Evolutionary conservation across 2,113 vertebrate species (phyloP).

Genomic region (Candoia aspera): DNA sequence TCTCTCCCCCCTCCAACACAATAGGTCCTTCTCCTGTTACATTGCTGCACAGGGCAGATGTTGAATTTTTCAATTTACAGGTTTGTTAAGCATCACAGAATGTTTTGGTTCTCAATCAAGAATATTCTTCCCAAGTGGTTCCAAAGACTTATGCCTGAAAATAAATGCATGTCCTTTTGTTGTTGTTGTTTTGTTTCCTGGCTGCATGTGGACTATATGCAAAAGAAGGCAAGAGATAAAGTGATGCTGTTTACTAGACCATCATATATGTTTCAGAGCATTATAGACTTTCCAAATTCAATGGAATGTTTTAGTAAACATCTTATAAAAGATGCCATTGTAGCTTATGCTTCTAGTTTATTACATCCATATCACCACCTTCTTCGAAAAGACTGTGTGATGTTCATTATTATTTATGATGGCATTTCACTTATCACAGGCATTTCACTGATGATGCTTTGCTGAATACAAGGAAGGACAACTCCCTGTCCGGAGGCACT

Average conservation of each 20-base stretch:
- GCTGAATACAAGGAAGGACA: background rate
- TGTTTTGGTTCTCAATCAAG: constrained; percentile 84
- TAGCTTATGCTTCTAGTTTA: background rate
- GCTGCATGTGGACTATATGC: constrained; percentile 64
- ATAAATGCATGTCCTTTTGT: constrained; percentile 68
- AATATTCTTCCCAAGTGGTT: constrained; percentile 83
- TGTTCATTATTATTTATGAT: background rate
- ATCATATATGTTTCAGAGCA: constrained; percentile 52
- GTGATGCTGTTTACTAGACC: constrained; percentile 55
- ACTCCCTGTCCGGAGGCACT: background rate
- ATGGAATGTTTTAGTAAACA: constrained; percentile 30
- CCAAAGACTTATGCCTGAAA: constrained; percentile 75
- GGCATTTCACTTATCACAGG: background rate
- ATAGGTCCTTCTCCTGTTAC: constrained; percentile 69
- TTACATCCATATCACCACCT: background rate
- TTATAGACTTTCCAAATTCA: constrained; percentile 16
- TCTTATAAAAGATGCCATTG: background rate
- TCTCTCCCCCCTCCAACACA: constrained; percentile 48
- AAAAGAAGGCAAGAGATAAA: constrained; percentile 53
- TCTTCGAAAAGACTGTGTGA: background rate
- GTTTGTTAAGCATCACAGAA: constrained; percentile 85
- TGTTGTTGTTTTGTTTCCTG: constrained; percentile 68
- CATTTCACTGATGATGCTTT: background rate
- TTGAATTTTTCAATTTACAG: constrained; percentile 85
- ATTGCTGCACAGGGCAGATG: constrained; percentile 69